Percentiles rank a stretch among this genome's conserved stretches.
Conservation (phyloP, 2,888 invertebrate genomes). For the Ormyrus labotus region DNA sequence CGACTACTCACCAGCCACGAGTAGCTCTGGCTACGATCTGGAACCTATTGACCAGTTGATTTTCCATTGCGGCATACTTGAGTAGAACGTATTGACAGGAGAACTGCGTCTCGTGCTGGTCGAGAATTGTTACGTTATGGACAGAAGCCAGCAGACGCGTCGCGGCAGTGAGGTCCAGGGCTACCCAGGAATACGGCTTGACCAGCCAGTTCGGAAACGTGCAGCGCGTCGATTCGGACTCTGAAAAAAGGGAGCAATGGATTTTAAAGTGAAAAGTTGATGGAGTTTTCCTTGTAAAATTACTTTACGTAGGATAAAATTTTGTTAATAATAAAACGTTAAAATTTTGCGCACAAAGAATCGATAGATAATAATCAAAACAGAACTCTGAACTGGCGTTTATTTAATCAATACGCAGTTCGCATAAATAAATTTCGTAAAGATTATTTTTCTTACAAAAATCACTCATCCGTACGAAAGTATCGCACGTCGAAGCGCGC, state of each 20-base stretch:
- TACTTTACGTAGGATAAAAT: no score
- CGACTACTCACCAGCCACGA: slow-evolving; percentile 68
- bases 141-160: slow-evolving; percentile 65
- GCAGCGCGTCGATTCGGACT: slow-evolving; percentile 64
- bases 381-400: not conserved
- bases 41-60: slow-evolving; percentile 55
- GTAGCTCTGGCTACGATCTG: slow-evolving; percentile 69
- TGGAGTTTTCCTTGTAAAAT: no score
- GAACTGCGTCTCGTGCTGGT: slow-evolving; percentile 69
- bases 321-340: no score
- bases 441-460: not conserved
- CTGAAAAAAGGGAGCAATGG: slow-evolving; percentile 59
- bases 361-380: not conserved
- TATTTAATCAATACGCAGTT: not conserved
- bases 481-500: no score
- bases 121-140: slow-evolving; percentile 69
- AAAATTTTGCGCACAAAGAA: no score
- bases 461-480: no score
- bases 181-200: slow-evolving; percentile 68
- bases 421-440: not conserved
- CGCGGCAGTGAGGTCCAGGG: slow-evolving; percentile 67
- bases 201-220: slow-evolving; percentile 69
- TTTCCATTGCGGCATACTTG: not conserved
- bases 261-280: no score
- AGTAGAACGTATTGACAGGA: slow-evolving; percentile 65